Evolutionary conservation across 1,140 invertebrate species (phyloP).

Genomic region (Listronotus bonariensis): DNA sequence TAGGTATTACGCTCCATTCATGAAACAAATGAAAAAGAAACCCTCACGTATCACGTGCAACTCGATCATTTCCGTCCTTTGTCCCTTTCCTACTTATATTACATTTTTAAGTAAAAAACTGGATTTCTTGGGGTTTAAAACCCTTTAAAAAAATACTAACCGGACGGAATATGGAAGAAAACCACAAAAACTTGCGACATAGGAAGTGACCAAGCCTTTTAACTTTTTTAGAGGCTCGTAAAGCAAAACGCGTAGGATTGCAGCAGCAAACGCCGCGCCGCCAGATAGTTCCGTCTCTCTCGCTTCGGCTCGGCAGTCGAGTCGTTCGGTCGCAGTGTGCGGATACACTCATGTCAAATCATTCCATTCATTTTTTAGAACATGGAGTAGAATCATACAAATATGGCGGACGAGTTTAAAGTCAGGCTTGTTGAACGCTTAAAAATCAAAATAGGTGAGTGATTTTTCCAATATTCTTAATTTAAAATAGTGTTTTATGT

Average conservation of each 20-base stretch:
- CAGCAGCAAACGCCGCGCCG: constrained; percentile 10
- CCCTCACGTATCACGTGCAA: constrained; percentile 12
- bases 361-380: constrained; percentile 42
- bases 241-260: constrained; percentile 26
- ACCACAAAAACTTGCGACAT: constrained; percentile 20
- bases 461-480: neutral
- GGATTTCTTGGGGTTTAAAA: neutral
- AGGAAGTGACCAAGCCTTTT: constrained; percentile 29
- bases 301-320: neutral
- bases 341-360: constrained; percentile 32
- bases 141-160: neutral
- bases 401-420: constrained; percentile 81
- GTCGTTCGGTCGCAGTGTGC: constrained; percentile 12
- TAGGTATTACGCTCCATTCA: constrained; percentile 24
- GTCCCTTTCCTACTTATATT: neutral
- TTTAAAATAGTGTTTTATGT: neutral
- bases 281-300: constrained; percentile 14
- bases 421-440: constrained; percentile 84
- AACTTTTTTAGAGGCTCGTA: constrained; percentile 24
- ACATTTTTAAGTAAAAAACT: neutral
- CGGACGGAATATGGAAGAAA: neutral
- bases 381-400: constrained; percentile 69
- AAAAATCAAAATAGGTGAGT: constrained; percentile 82
- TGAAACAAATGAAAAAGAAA: constrained; percentile 17
- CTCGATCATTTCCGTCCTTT: constrained; percentile 8